Evolutionary conservation across 2,113 vertebrate genomes (phyloP).

Genomic region (Bos javanicus): DNA sequence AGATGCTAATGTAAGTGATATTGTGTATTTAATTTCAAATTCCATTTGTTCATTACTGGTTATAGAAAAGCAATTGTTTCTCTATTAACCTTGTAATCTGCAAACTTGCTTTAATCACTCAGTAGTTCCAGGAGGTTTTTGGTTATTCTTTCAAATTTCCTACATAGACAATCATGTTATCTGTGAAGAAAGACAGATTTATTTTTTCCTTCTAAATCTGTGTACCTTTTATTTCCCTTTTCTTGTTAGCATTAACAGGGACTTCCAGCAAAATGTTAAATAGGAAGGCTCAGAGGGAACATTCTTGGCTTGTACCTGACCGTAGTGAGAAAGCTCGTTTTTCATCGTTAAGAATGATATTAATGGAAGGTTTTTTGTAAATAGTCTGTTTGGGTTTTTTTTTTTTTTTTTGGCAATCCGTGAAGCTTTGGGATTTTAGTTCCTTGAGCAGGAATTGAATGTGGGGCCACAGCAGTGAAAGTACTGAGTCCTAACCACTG

Average conservation of each 20-base stretch:
- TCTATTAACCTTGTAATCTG: background rate
- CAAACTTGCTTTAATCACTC: background rate
- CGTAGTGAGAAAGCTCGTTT: background rate
- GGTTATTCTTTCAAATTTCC: background rate
- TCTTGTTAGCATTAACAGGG: background rate
- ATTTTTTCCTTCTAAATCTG: background rate
- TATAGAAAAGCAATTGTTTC: background rate
- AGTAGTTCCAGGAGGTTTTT: background rate
- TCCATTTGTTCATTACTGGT: background rate
- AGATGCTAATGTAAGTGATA: background rate
- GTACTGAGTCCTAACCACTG: background rate
- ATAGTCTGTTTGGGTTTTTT: background rate
- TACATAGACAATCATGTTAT: background rate
- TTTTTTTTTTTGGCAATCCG: background rate
- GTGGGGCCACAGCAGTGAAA: background rate
- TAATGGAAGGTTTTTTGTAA: background rate
- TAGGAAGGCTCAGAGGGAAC: background rate
- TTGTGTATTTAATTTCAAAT: background rate
- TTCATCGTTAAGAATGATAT: background rate
- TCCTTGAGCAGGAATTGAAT: background rate
- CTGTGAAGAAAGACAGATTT: background rate
- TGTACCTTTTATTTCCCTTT: background rate
- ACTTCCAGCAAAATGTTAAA: background rate
- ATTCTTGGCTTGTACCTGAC: background rate
- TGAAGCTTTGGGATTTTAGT: background rate